Percentiles rank a stretch among this genome's conserved stretches.
These are phyloP conservation scores for Heteractis magnifica DNA, from an alignment of 92 coral and sea anemone genomes.

Conservation along the genomic window DNA sequence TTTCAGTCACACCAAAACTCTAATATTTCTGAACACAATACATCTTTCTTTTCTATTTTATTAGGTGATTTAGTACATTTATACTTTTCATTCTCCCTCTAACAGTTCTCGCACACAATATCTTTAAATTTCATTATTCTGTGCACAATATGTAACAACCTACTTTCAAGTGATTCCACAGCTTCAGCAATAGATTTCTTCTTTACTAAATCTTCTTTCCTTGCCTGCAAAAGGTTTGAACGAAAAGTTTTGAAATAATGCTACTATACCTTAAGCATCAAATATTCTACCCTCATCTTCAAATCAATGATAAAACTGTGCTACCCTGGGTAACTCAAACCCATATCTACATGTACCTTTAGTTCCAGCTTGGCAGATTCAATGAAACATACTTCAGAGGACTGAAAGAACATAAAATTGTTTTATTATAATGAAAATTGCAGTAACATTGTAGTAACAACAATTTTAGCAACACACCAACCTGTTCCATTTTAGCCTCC, in stretches of 20 bases:
- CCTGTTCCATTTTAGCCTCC: conserved; percentile 81
- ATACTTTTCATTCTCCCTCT: too few relatives aligned
- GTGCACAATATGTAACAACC: background rate
- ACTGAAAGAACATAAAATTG: conserved; percentile 18
- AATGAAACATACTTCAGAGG: conserved; percentile 55
- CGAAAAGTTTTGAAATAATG: background rate
- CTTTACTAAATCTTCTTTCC: conserved; percentile 42
- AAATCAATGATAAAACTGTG: background rate
- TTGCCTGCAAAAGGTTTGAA: conserved; percentile 31
- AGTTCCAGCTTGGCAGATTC: conserved; percentile 55
- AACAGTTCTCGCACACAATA: too few relatives aligned
- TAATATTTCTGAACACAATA: too few relatives aligned
- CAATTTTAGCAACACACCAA: conserved; percentile 1
- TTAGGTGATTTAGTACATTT: too few relatives aligned
- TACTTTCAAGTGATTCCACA: conserved; percentile 45
- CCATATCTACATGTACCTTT: conserved; percentile 29
- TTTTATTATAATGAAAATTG: background rate
- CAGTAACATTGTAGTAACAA: background rate
- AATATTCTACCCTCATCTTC: too few relatives aligned
- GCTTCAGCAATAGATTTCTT: conserved; percentile 44
- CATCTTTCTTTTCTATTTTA: too few relatives aligned
- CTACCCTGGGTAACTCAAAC: background rate
- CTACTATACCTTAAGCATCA: background rate
- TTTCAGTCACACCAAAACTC: too few relatives aligned
- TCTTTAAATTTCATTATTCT: background rate